These are phyloP conservation scores for Lamellibrachia satsuma DNA, from an alignment of 2,888 invertebrate genomes.

Conservation along the genomic window DNA sequence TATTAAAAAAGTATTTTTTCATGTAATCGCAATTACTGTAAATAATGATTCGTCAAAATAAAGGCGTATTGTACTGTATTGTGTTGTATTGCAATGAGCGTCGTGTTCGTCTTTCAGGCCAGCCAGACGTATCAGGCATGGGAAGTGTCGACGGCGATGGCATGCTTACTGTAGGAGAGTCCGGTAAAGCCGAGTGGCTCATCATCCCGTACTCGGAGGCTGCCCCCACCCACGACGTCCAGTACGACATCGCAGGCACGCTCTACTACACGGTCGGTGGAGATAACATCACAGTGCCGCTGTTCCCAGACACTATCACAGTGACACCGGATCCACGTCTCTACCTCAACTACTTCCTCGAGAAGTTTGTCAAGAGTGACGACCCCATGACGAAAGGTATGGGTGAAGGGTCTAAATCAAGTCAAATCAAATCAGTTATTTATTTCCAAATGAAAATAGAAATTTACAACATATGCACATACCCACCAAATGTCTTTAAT, in stretches of 20 bases:
- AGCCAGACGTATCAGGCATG: conserved; percentile 41
- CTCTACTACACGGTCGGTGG: conserved; percentile 47
- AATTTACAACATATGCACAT: not conserved
- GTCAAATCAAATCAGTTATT: not conserved
- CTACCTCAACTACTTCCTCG: conserved; percentile 48
- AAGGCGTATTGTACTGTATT: too few relatives aligned
- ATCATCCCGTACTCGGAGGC: conserved; percentile 49
- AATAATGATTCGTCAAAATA: too few relatives aligned
- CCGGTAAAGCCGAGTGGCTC: conserved; percentile 45
- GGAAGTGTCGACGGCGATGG: conserved; percentile 45
- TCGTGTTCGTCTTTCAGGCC: conserved; percentile 34
- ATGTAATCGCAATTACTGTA: too few relatives aligned
- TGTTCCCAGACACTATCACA: conserved; percentile 50
- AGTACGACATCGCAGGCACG: conserved; percentile 48
- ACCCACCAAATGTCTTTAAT: not conserved
- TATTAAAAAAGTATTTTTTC: too few relatives aligned
- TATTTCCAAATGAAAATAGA: too few relatives aligned
- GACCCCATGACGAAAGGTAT: conserved; percentile 45
- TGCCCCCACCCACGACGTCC: conserved; percentile 42
- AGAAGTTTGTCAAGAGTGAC: conserved; percentile 49
- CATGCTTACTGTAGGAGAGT: conserved; percentile 29
- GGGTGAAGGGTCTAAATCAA: not conserved
- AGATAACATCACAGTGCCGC: conserved; percentile 43
- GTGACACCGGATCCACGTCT: conserved; percentile 51
- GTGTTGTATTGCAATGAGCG: not conserved